These are phyloP conservation scores for Nephrotoma flavescens DNA, from an alignment of 2,888 invertebrate species.

Conservation along the genomic window DNA sequence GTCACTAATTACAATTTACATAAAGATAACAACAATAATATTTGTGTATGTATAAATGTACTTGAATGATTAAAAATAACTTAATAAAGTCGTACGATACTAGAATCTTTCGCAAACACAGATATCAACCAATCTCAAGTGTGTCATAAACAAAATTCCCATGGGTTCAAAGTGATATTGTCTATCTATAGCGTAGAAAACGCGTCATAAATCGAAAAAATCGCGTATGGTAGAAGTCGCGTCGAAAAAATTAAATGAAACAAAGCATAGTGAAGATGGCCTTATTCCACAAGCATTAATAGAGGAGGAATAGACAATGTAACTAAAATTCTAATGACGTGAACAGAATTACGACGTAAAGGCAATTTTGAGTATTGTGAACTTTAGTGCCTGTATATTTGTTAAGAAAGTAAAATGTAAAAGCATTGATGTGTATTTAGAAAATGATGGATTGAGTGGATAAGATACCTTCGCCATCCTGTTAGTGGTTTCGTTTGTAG, in stretches of 20 bases:
- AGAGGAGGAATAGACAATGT: background rate
- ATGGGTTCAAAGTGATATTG: too few species aligned
- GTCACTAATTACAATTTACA: background rate
- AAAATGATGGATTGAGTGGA: background rate
- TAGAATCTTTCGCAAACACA: background rate
- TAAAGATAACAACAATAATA: background rate
- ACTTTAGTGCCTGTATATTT: background rate
- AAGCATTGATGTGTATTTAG: background rate
- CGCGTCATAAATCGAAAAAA: too few species aligned
- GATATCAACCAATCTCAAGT: background rate
- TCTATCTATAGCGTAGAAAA: too few species aligned
- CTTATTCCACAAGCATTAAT: too few species aligned
- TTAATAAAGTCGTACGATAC: background rate
- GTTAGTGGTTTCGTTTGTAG: conserved; percentile 60
- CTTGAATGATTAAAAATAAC: background rate
- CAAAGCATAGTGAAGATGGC: background rate
- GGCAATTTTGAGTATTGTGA: background rate
- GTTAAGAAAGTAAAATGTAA: background rate
- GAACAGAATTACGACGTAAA: background rate
- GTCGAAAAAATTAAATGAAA: too few species aligned
- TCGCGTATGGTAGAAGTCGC: too few species aligned
- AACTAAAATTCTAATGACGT: background rate
- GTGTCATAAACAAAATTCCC: background rate
- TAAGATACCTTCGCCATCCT: conserved; percentile 77
- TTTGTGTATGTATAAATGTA: background rate